Evolutionary conservation across 92 coral and sea anemone genomes (phyloP), one percentile per base, ranked within the genome.

Genomic region (Phenganax stokvisi): DNA sequence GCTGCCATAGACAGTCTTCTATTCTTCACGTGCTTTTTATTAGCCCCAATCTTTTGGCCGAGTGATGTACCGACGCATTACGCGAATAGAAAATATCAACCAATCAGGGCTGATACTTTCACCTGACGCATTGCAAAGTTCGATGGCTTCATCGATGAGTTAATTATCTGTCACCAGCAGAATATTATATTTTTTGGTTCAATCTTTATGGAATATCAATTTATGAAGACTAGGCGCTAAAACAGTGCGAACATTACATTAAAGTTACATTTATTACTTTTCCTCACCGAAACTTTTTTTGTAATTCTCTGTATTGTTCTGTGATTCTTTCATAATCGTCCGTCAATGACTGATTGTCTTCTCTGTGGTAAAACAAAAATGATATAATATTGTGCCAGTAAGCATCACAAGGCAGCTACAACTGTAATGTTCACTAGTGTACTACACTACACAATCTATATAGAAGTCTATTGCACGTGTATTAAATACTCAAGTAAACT

Each of bases 321-420:
- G 99, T 96, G 44, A 96, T 96, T 77, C 99, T 86, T 71, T 96
- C 92, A 82, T 96, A 96, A 75, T 96, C 99, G 73, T 96, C 99
- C 70, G 97, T 96, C 7, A 96, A 87, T 25, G 71, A 86, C 74
- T 96, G 99, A 65, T 96, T 96, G 67, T 96, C 99, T 57, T 96
- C 99, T 64, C 99, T 96, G 81, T 31, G n/a, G 59, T 51, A 85
- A 20, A 47, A 80, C 8, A 75, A 69, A 15, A 20, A 74, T 80
- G 27, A 16, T 31, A 20, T 72, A 65, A 52, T 9, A 1, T 51
- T 20, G 47, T 29, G 37, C 16, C 25, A 51, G 0, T 12, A 37
- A 20, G 58, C 2, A 54, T 12, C 55, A 75, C 64, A 37, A 37
- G 47, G 47, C 47, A 37, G 47, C 47, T 37, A 37, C 47, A 37